Base-by-base conservation (phyloP, 1,140 invertebrate species). In the Glomeris maerens region DNA sequence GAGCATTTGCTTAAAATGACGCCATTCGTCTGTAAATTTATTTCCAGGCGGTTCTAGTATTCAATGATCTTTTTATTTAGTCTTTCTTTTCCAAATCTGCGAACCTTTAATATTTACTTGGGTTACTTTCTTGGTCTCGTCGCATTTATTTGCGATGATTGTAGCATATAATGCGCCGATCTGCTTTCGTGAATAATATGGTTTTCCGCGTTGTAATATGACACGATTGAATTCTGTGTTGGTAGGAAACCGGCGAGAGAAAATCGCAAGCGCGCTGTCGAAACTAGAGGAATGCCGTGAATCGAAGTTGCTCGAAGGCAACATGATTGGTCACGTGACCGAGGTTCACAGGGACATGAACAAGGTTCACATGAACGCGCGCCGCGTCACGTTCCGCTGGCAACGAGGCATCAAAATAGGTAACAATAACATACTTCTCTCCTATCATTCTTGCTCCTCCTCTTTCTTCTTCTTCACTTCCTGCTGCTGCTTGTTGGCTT, bases 381-480 rank as follows among this genome's bases (percentile, higher is more conserved):
- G 75, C 4, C 71, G 76, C 53, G 83, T 92, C 3, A 84, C 78
- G 50, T 93, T 93, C 64, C 80, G 81, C 38, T 93, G 89, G 89
- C 88, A 92, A 68, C 73, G 87, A 39, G 87, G 88, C 10, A 82
- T 88, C 36, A 92, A 92, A 71, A 86, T 91, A 51, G 83, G 83
- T 71, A 71, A 72, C 59, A 74, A 69, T 5, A 17, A 17, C 17
- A 36, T 36, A 36, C 10, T n/a, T n/a, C n/a, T n/a, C n/a, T n/a
- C n/a, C n/a, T n/a, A n/a, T n/a, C n/a, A n/a, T n/a, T n/a, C 27
- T 1, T 26, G 17, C 13, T 50, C 31, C 2, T 31, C 25, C 31
- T 50, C 20, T 23, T 47, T 49, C 48, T 36, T 45, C 52, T 26
- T 55, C n/a, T n/a, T n/a, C 29, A 39, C 25, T 41, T 52, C 41